Evolutionary conservation across 1,140 invertebrate species (phyloP), one percentile per base, ranked within the genome.

Genomic region (Bombus pyrosoma): DNA sequence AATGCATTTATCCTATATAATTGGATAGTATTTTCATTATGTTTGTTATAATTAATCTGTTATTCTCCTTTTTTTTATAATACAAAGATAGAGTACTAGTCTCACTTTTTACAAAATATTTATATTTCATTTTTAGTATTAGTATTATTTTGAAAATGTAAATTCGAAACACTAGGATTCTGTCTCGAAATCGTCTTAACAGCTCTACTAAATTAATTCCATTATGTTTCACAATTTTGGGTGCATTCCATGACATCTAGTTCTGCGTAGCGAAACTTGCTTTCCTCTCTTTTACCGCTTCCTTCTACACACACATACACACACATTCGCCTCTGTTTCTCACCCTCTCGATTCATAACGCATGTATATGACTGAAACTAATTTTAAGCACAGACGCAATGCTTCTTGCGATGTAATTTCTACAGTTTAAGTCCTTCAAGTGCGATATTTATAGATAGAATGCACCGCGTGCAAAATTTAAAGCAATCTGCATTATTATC

Each of bases 211-310:
- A 83, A 89, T 89, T 89, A 89, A 80, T 89, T 89, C 87, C 87
- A 89, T 89, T 89, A 87, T 76, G 88, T 89, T 89, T 89, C 87
- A 80, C 85, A 73, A 89, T 89, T 89, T 59, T 88, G 64, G 79
- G 59, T 72, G 83, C 83, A 77, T 88, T 81, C 74, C 79, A 79
- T 57, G 86, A 84, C 72, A 83, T 79, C 88, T 78, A 47, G 43
- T 34, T 39, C 81, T 78, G 37, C 62, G 81, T 76, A 62, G 43
- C 75, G 34, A 41, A 41, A 13, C 43, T 57, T 41, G 34, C 62
- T 64, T 47, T 18, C 34, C 74, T 53, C 64, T 57, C 43, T 53
- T 62, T 62, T 53, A n/a, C 25, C 28, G 47, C 15, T 41, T 25
- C 47, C 47, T 53, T 32, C 37, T 25, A n/a, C 28, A 53, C 47